These are phyloP conservation scores for Rhinopomastus cyanomelas DNA, from an alignment of 2,113 vertebrate genomes.

Conservation along the genomic window DNA sequence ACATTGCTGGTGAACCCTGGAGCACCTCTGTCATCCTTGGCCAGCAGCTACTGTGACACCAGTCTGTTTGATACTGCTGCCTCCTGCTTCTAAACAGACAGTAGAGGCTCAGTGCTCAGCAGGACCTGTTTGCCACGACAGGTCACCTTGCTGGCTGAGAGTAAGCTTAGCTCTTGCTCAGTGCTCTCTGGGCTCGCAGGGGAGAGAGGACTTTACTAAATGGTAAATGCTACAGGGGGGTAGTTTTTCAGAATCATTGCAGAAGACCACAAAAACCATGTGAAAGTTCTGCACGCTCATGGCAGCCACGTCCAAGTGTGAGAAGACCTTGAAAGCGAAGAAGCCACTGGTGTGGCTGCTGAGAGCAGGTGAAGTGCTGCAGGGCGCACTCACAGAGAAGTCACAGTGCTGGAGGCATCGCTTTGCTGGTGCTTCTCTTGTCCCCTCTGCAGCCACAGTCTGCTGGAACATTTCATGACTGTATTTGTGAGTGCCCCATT, in stretches of 20 bases:
- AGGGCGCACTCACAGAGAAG: background rate
- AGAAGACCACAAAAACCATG: background rate
- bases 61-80: background rate
- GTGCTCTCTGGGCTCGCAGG: background rate
- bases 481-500: background rate
- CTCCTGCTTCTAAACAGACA: background rate
- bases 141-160: background rate
- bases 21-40: background rate
- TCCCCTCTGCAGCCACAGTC: background rate
- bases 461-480: background rate
- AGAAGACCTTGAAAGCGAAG: background rate
- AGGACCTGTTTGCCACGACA: background rate
- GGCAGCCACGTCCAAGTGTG: background rate
- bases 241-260: background rate
- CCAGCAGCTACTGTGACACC: background rate
- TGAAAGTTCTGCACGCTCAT: background rate
- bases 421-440: background rate
- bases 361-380: background rate
- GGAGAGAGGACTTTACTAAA: background rate
- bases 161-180: background rate
- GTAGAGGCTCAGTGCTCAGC: background rate
- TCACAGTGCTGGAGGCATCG: rapidly evolving
- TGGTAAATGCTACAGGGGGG: background rate
- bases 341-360: background rate
- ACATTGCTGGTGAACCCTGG: background rate